phyloP scores from a whole-genome alignment of 1,140 invertebrate genomes.

The Dufourea novaeangliae region DNA sequence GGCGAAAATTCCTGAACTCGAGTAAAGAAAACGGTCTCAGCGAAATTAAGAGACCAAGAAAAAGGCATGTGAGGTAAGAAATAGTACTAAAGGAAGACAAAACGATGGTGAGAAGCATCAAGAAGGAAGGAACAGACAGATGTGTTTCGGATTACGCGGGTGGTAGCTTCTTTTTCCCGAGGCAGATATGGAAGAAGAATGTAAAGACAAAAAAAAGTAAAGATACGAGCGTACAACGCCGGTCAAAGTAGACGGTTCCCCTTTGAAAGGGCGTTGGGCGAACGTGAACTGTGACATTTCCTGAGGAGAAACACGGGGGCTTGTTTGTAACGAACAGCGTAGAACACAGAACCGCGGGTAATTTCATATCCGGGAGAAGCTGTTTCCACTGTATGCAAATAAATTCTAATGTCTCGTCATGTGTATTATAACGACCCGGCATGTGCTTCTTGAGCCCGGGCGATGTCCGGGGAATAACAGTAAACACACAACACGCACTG shows the following conservation, averaged over 20 bases:
- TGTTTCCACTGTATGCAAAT: constrained; percentile 27
- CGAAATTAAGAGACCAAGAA: neutral
- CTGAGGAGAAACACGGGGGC: neutral
- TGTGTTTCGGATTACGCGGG: neutral
- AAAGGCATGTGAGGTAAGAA: neutral
- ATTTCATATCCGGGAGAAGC: constrained; percentile 30
- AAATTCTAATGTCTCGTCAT: constrained; percentile 14
- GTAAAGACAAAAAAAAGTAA: neutral
- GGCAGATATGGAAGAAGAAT: neutral
- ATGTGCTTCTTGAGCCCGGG: neutral
- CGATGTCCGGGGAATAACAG: no score
- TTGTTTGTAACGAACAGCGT: constrained; percentile 15
- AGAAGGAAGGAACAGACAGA: neutral
- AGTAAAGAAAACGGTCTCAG: neutral
- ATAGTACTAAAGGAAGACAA: neutral
- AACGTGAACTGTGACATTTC: constrained; percentile 41
- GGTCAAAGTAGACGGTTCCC: no score
- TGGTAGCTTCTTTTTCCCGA: neutral
- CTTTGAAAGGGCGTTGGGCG: neutral
- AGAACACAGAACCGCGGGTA: constrained; percentile 20
- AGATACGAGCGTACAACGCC: no score
- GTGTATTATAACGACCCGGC: constrained; percentile 10
- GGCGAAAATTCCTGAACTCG: no score
- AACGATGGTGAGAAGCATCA: neutral
- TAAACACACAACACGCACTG: no score